A percentile compares a stretch with the other conserved stretches of the same genome.
phyloP scores from a whole-genome alignment of 1,140 invertebrate genomes.

The Nebria ingens region DNA sequence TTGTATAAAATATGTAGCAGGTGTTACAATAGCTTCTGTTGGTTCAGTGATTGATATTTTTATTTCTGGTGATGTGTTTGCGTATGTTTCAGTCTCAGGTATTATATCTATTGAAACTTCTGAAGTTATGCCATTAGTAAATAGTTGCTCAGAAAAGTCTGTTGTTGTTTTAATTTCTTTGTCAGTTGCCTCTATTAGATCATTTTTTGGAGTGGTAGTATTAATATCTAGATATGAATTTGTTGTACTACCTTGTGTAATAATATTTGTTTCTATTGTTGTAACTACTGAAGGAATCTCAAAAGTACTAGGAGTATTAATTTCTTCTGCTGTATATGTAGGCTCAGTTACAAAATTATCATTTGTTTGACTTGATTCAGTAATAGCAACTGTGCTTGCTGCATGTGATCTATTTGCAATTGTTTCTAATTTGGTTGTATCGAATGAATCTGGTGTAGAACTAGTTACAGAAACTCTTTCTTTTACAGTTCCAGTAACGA shows the following conservation, averaged over 20 bases:
- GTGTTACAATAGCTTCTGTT: background rate
- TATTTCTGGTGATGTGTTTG: conserved; percentile 13
- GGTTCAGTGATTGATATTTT: conserved; percentile 20
- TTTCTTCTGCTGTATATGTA: too few relatives aligned
- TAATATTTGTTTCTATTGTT: too few relatives aligned
- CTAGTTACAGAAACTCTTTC: too few relatives aligned
- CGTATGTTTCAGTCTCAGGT: background rate
- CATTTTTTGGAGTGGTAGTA: background rate
- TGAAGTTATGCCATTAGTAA: conserved; percentile 24
- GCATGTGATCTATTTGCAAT: too few relatives aligned
- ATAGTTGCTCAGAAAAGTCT: background rate
- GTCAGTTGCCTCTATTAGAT: background rate
- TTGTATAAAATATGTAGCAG: too few relatives aligned
- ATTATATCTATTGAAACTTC: conserved; percentile 13
- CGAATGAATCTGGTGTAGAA: too few relatives aligned
- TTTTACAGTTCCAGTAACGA: too few relatives aligned
- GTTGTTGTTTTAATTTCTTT: background rate
- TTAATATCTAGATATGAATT: background rate
- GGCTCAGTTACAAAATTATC: too few relatives aligned
- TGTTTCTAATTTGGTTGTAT: too few relatives aligned
- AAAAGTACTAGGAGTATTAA: too few relatives aligned
- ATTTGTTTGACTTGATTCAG: too few relatives aligned
- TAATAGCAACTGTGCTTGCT: background rate
- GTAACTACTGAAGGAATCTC: too few relatives aligned
- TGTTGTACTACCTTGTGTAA: background rate